Evolutionary conservation across 2,888 invertebrate genomes (phyloP).

Genomic region (Pristionchus arcanus): DNA sequence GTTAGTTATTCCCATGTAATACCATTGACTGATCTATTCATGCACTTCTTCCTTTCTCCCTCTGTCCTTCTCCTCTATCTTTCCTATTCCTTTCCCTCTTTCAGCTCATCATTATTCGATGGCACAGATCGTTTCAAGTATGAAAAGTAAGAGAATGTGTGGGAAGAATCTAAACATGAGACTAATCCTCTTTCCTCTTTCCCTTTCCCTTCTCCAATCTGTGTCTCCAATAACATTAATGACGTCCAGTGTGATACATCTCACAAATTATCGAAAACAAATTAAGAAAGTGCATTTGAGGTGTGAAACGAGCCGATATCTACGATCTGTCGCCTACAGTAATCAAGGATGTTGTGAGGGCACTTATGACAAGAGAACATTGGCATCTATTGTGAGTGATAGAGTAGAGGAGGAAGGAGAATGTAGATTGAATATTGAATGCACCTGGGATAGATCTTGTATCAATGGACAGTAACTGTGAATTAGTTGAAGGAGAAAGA

Average conservation of each 20-base stretch:
- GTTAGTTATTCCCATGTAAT: not conserved
- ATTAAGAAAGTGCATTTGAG: slow-evolving; percentile 20
- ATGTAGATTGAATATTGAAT: no score
- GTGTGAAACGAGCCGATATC: slow-evolving; percentile 65
- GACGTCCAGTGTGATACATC: slow-evolving; percentile 28
- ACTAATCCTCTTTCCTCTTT: slow-evolving; percentile 6
- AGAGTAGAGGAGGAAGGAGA: not conserved
- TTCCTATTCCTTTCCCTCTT: not conserved
- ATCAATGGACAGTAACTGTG: no score
- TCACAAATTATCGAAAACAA: not conserved
- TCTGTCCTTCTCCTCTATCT: not conserved
- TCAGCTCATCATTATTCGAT: slow-evolving; percentile 44
- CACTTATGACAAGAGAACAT: slow-evolving; percentile 74
- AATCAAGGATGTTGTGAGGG: slow-evolving; percentile 76
- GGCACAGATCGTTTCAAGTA: not conserved
- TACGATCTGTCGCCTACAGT: slow-evolving; percentile 78
- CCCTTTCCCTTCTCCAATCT: slow-evolving; percentile 21
- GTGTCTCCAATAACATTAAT: slow-evolving; percentile 33
- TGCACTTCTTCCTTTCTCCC: not conserved
- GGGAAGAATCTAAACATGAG: not conserved
- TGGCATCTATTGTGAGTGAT: slow-evolving; percentile 75
- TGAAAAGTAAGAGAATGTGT: slow-evolving; percentile 47
- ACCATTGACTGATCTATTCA: no score
- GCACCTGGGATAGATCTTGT: no score
- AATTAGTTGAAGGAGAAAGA: not conserved